Base-by-base conservation (phyloP, 2,797 vertebrate species). In the Hybognathus amarus region DNA sequence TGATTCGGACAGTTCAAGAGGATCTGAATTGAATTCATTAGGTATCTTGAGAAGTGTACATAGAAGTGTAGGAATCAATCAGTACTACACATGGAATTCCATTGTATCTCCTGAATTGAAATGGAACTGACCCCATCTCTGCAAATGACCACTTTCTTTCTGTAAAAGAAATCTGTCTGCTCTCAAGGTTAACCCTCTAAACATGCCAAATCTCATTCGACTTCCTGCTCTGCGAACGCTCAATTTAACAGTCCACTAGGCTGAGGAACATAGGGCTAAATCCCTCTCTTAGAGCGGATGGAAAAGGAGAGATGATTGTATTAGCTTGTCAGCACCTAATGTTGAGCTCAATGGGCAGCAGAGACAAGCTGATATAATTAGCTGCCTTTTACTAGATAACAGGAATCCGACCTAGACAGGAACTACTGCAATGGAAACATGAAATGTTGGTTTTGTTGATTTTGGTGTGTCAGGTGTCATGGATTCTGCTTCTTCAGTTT, bases 171-270 rank as follows among this genome's bases (percentile, higher is more conserved):
- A 38, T 75, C 64, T 76, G 74, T 76, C 82, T n/a, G 82, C 70
- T 77, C 92, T 94, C 93, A 95, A 95, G 94, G 94, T 95, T 94
- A 95, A 94, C 93, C 90, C 88, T 91, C 92, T 91, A 90, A 93
- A 90, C 88, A 90, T 94, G 94, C 92, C 94, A 93, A 93, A 91
- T 94, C 91, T 94, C 93, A 94, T 95, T 94, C 92, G 90, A 91
- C 91, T 89, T 91, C 91, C 93, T 94, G 91, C 93, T 92, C 93
- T 90, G 89, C 90, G 83, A 93, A 92, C 91, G 90, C 91, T 95
- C 93, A 95, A 95, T 96, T 95, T 95, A 94, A 93, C 94, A 95
- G 93, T 91, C 94, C 94, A 93, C 91, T 95, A 94, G 93, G 90
- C 94, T 94, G 93, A 93, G 93, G 94, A 94, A 93, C 91, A 90